Conservation (phyloP, 2,888 invertebrate genomes). For the Dolichopus griseipennis region DNA sequence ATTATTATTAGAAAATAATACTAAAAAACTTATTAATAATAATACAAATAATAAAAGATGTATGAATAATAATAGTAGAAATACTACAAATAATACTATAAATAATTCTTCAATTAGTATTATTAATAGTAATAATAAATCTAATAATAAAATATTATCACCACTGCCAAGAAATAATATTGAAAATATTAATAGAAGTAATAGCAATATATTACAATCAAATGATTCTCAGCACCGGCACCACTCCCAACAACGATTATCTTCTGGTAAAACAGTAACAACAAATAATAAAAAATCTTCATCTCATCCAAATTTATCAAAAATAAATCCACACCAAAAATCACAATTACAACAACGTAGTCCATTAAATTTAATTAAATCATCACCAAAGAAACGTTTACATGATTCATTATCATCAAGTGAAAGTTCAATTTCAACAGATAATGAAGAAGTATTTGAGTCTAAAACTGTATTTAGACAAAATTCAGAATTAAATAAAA, state of each 20-base stretch:
- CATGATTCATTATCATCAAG: constrained; percentile 34
- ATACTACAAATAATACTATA: background rate
- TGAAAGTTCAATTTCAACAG: constrained; percentile 39
- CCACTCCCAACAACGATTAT: background rate
- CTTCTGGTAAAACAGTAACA: background rate
- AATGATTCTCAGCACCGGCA: constrained; percentile 12
- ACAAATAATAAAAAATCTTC: background rate
- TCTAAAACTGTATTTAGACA: constrained; percentile 43
- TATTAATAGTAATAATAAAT: no score
- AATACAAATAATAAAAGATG: constrained; percentile 20
- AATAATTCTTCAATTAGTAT: background rate
- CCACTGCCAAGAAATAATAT: constrained; percentile 26
- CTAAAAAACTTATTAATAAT: constrained; percentile 14
- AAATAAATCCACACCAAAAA: background rate
- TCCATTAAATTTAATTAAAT: constrained; percentile 8
- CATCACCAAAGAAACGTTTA: constrained; percentile 25
- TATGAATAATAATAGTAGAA: constrained; percentile 11
- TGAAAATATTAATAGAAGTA: constrained; percentile 15
- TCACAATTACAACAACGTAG: background rate
- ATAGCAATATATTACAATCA: constrained; percentile 14
- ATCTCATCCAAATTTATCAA: constrained; percentile 5
- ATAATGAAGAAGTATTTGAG: constrained; percentile 34
- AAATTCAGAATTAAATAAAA: background rate
- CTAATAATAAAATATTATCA: constrained; percentile 23
- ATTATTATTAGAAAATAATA: background rate